phyloP scores from a whole-genome alignment of 2,113 vertebrate species.

The Calcarius ornatus region DNA sequence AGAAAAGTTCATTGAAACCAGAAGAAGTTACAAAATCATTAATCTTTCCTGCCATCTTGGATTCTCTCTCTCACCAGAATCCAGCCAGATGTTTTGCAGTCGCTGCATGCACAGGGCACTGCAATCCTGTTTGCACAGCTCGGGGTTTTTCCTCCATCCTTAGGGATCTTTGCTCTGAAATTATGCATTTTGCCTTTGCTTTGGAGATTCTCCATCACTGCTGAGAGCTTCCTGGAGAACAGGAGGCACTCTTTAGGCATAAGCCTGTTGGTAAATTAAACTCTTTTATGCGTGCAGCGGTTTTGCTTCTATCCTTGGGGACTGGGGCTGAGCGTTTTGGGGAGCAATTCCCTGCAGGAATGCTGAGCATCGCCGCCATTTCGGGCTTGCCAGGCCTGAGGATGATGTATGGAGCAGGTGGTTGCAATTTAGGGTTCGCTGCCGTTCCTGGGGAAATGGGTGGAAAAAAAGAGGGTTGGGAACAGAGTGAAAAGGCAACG shows the following conservation, averaged over 20 bases:
- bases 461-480: constrained; percentile 49
- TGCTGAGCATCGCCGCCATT: neutral
- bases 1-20: constrained; percentile 41
- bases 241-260: neutral
- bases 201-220: neutral
- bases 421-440: constrained; percentile 60
- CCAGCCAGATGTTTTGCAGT: constrained; percentile 49
- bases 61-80: neutral
- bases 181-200: neutral
- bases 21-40: constrained; percentile 31
- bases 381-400: neutral
- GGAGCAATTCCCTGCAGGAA: neutral
- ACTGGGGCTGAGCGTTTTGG: neutral
- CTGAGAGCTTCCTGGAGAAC: neutral
- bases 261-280: neutral
- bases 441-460: constrained; percentile 44
- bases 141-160: neutral
- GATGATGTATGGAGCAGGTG: constrained; percentile 51
- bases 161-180: neutral
- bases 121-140: neutral
- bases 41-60: constrained; percentile 49
- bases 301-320: neutral
- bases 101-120: neutral
- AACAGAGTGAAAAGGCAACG: constrained; percentile 49
- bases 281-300: neutral